phyloP scores from a whole-genome alignment of 2,113 vertebrate species.

The Megaceryle maxima region DNA sequence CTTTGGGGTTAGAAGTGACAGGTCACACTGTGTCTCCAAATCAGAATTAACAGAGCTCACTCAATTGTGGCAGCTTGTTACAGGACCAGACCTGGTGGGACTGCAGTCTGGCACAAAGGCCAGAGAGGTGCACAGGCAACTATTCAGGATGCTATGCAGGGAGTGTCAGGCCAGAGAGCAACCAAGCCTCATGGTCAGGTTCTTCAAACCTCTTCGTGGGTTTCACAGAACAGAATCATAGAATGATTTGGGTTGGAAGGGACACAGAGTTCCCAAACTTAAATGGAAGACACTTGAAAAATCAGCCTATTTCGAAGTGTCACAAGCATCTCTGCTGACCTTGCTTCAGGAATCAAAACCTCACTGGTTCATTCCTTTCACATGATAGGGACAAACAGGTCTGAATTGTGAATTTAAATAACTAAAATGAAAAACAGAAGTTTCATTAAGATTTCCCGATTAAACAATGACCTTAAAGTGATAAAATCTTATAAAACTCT shows the following conservation, averaged over 20 bases:
- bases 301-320: background rate
- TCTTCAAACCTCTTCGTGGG: background rate
- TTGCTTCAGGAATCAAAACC: background rate
- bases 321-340: background rate
- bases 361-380: background rate
- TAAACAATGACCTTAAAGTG: background rate
- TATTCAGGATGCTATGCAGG: accelerated
- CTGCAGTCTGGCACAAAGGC: too few species aligned
- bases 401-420: background rate
- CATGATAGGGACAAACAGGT: background rate
- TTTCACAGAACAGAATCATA: background rate
- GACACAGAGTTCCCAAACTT: background rate
- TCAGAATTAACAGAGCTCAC: too few species aligned
- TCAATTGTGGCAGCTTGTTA: too few species aligned
- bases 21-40: background rate
- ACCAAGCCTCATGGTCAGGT: background rate
- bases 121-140: accelerated
- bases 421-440: background rate
- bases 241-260: background rate
- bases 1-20: background rate
- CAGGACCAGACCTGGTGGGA: background rate
- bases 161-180: background rate
- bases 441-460: background rate
- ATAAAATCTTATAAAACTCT: background rate
- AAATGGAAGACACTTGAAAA: background rate